Conservation (phyloP, 2,888 invertebrate genomes). For the Dynastes hyllus region DNA sequence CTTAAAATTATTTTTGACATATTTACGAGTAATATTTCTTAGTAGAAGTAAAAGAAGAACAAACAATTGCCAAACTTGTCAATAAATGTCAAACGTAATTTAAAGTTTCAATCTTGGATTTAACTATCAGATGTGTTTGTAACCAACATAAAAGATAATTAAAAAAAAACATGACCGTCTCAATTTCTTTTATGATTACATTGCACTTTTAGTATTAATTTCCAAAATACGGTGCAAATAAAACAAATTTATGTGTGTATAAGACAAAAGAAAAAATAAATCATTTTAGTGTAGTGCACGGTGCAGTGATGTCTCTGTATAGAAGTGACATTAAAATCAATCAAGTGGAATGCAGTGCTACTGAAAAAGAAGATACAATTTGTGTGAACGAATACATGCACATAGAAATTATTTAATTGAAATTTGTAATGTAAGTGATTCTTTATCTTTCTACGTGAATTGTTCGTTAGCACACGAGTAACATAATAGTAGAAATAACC, state of each 20-base stretch:
- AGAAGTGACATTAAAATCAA: constrained; percentile 36
- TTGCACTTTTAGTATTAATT: not conserved
- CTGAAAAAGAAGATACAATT: constrained; percentile 24
- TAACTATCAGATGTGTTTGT: too few relatives aligned
- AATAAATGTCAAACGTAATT: too few relatives aligned
- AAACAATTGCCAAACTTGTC: too few relatives aligned
- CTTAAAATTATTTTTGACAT: too few relatives aligned
- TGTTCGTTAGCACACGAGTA: not conserved
- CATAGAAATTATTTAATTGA: not conserved
- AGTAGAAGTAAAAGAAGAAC: too few relatives aligned
- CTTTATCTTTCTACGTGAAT: not conserved
- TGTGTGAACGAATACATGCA: not conserved
- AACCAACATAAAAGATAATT: too few relatives aligned
- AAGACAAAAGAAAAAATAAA: constrained; percentile 42
- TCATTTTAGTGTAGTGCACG: constrained; percentile 18
- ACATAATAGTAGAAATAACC: not conserved
- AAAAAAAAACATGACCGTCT: too few relatives aligned
- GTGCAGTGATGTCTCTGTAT: constrained; percentile 26
- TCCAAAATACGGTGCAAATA: constrained; percentile 48
- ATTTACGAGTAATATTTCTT: too few relatives aligned
- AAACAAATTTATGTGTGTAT: constrained; percentile 50
- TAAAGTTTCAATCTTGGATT: too few relatives aligned
- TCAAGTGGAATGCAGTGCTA: constrained; percentile 39
- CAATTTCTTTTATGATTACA: too few relatives aligned
- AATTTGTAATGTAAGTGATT: not conserved